Percentiles rank a stretch among this genome's conserved stretches.
These are phyloP conservation scores for Cossypha heuglini DNA, from an alignment of 2,797 vertebrate genomes.

Conservation along the genomic window DNA sequence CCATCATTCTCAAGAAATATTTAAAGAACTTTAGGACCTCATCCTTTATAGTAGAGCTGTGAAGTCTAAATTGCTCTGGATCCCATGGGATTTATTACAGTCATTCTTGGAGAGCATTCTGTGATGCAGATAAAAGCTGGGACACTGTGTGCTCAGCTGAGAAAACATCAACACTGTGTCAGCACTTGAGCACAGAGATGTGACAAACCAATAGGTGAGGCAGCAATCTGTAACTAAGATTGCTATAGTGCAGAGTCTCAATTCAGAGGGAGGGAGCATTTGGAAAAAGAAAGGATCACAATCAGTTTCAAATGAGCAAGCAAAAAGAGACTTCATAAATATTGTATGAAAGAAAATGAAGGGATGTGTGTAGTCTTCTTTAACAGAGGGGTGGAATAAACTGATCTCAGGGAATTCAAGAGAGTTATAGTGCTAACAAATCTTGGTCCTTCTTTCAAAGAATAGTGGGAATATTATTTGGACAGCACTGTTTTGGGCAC, in stretches of 20 bases:
- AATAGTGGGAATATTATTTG: background rate
- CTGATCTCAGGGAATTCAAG: background rate
- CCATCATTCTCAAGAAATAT: background rate
- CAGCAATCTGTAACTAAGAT: background rate
- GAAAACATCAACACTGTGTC: background rate
- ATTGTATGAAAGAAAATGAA: background rate
- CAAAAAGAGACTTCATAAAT: background rate
- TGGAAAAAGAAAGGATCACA: background rate
- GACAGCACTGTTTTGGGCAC: background rate
- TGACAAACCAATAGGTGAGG: background rate
- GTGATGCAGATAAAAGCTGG: background rate
- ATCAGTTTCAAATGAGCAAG: background rate
- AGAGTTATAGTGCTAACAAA: background rate
- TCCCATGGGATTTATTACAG: background rate
- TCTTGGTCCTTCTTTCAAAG: background rate
- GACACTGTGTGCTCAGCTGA: background rate
- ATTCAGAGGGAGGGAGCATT: background rate
- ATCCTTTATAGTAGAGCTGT: background rate
- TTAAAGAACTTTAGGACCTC: background rate
- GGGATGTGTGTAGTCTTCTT: background rate
- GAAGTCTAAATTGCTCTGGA: background rate
- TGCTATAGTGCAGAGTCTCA: background rate
- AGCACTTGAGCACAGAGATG: background rate
- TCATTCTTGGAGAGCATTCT: background rate
- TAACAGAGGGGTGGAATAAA: background rate